Evolutionary conservation across 1,140 invertebrate genomes (phyloP).

Genomic region (Atta colombica): DNA sequence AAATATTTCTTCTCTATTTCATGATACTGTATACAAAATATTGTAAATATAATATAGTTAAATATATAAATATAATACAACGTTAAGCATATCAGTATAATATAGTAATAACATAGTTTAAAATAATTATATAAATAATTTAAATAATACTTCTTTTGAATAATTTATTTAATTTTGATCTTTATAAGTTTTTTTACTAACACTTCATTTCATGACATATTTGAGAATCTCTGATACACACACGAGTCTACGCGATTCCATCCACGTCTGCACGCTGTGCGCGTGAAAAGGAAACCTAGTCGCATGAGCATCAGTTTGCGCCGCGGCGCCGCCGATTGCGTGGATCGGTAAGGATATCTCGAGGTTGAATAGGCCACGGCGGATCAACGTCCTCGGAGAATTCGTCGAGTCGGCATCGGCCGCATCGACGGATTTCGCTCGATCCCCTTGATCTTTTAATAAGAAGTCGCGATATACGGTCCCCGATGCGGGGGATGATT

Average conservation of each 20-base stretch:
- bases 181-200: not conserved
- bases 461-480: slow-evolving; percentile 67
- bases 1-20: not conserved
- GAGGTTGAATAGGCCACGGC: slow-evolving; percentile 54
- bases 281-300: slow-evolving; percentile 79
- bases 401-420: slow-evolving; percentile 40
- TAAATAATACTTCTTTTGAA: not conserved
- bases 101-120: not conserved
- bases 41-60: no score
- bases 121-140: not conserved
- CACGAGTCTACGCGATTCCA: slow-evolving; percentile 23
- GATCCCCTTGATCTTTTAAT: slow-evolving; percentile 70
- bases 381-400: slow-evolving; percentile 74
- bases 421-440: slow-evolving; percentile 61
- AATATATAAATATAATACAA: no score
- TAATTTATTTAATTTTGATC: not conserved
- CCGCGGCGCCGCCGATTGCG: slow-evolving; percentile 61
- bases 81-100: no score
- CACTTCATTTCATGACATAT: not conserved
- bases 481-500: slow-evolving; percentile 40
- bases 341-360: slow-evolving; percentile 48
- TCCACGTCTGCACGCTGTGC: slow-evolving; percentile 66
- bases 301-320: slow-evolving; percentile 54
- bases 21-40: not conserved
- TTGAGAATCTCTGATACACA: slow-evolving; percentile 49